A percentile compares a stretch with the other conserved stretches of the same genome.
These are phyloP conservation scores for Silurus asotus DNA, from an alignment of 2,113 vertebrate species.

Conservation along the genomic window DNA sequence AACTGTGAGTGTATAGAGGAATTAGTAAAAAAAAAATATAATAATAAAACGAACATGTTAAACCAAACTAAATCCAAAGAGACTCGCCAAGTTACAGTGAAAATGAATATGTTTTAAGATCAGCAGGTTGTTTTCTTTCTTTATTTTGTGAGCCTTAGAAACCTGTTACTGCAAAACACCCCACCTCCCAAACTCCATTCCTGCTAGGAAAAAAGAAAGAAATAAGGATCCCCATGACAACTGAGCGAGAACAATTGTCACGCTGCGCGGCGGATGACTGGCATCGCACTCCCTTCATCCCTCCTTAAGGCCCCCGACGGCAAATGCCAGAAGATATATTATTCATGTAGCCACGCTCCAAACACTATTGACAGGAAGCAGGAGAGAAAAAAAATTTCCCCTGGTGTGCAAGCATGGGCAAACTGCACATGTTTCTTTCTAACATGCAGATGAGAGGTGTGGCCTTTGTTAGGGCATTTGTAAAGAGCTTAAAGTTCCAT, in stretches of 20 bases:
- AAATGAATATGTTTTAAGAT: conserved; percentile 39
- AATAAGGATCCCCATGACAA: conserved; percentile 57
- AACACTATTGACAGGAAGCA: conserved; percentile 48
- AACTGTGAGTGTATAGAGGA: conserved; percentile 21
- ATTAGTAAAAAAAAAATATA: conserved; percentile 23
- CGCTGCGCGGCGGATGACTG: conserved; percentile 55
- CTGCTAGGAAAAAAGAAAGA: conserved; percentile 53
- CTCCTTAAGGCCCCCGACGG: conserved; percentile 50
- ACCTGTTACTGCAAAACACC: background rate
- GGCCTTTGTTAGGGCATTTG: conserved; percentile 21
- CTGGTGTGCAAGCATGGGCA: conserved; percentile 4
- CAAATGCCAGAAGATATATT: conserved; percentile 62
- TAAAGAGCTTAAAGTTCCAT: conserved; percentile 38
- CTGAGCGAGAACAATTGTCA: conserved; percentile 53
- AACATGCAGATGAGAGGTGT: conserved; percentile 14
- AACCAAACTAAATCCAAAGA: conserved; percentile 1
- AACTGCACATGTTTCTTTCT: conserved; percentile 21
- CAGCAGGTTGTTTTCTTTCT: background rate
- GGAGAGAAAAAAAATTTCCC: conserved; percentile 21
- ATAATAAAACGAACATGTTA: conserved; percentile 24
- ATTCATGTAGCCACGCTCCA: conserved; percentile 56
- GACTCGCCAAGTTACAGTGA: conserved; percentile 12
- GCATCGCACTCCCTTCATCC: conserved; percentile 50
- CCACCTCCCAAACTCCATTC: conserved; percentile 6
- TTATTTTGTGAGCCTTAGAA: background rate